Evolutionary conservation across 2,888 invertebrate genomes (phyloP).

Genomic region (Corythucha ciliata): DNA sequence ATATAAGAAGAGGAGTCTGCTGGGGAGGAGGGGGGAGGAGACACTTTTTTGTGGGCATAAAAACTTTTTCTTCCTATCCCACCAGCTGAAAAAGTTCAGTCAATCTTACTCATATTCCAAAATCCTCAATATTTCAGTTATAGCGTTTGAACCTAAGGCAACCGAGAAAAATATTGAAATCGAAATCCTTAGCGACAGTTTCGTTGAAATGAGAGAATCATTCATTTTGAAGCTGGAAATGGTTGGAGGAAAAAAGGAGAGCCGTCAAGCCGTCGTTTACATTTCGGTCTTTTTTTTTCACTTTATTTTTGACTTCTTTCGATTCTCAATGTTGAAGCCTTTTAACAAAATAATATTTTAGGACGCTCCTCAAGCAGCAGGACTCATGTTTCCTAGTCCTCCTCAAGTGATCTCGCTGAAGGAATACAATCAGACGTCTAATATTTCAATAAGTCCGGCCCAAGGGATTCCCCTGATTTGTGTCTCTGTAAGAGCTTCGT

Average conservation of each 20-base stretch:
- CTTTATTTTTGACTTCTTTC: neutral
- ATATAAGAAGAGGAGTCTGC: too few relatives aligned
- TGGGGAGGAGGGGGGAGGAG: too few relatives aligned
- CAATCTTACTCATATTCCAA: too few relatives aligned
- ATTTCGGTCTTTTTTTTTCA: slow-evolving; percentile 20
- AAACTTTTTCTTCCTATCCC: too few relatives aligned
- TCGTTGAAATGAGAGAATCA: slow-evolving; percentile 22
- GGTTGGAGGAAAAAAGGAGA: slow-evolving; percentile 8
- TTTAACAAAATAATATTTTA: neutral
- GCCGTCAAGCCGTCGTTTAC: slow-evolving; percentile 23
- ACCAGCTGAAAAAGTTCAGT: too few relatives aligned
- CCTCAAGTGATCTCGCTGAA: slow-evolving; percentile 21
- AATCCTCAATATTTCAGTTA: too few relatives aligned
- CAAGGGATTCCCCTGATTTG: slow-evolving; percentile 25
- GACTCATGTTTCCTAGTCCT: slow-evolving; percentile 24
- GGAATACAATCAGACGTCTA: slow-evolving; percentile 14
- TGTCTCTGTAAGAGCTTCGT: slow-evolving; percentile 23
- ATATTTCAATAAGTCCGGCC: too few relatives aligned
- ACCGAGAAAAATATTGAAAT: slow-evolving; percentile 14
- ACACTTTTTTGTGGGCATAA: too few relatives aligned
- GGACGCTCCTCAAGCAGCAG: slow-evolving; percentile 23
- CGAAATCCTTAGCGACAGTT: slow-evolving; percentile 22
- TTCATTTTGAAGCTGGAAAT: slow-evolving; percentile 22
- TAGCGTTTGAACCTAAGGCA: slow-evolving; percentile 14
- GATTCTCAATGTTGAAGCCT: neutral